Evolutionary conservation across 1,140 invertebrate genomes (phyloP).

Genomic region (Diprion similis): DNA sequence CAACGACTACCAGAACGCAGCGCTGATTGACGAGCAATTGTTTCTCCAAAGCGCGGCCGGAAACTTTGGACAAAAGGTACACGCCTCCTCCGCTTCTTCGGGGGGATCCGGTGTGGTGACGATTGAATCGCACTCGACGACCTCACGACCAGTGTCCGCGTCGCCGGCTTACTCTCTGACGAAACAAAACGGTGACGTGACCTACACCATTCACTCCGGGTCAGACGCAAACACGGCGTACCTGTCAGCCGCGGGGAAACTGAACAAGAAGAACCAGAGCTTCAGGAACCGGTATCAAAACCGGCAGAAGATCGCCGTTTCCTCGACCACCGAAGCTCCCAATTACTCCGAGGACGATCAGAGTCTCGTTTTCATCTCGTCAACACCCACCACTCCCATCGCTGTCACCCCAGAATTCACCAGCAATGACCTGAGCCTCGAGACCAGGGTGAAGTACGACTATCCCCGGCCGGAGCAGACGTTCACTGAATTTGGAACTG

Average conservation of each 20-base stretch:
- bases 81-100: neutral
- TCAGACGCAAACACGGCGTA: constrained; percentile 15
- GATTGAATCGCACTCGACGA: constrained; percentile 17
- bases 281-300: neutral
- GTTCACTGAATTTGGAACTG: neutral
- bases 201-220: neutral
- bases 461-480: neutral
- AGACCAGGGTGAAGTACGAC: neutral
- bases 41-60: neutral
- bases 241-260: neutral
- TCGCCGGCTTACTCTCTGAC: neutral
- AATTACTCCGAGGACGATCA: neutral
- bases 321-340: neutral
- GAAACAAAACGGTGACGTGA: neutral
- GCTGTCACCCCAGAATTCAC: neutral
- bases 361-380: too few relatives aligned
- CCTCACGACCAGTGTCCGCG: neutral
- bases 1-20: neutral
- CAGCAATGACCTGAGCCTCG: neutral
- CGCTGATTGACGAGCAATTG: neutral
- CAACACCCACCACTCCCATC: neutral
- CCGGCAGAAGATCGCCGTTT: neutral
- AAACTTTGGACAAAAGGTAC: neutral
- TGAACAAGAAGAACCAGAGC: neutral
- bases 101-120: neutral